phyloP scores from a whole-genome alignment of 2,113 vertebrate genomes.

The Hoplias malabaricus region DNA sequence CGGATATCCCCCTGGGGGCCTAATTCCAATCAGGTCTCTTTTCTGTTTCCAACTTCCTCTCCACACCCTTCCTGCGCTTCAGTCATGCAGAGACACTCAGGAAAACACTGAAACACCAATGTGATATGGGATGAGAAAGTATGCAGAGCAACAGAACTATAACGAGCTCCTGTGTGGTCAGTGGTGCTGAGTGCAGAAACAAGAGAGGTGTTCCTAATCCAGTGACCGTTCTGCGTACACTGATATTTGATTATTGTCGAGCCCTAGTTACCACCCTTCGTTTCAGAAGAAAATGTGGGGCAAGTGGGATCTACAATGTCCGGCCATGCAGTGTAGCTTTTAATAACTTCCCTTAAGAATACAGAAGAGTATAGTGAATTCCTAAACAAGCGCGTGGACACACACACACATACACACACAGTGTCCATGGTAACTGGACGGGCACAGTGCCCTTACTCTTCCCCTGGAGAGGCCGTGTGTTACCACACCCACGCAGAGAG shows the following conservation, averaged over 20 bases:
- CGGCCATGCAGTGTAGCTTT: no score
- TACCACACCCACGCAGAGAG: conserved; percentile 64
- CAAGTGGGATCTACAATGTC: no score
- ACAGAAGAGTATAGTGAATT: background rate
- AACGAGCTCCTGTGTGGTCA: no score
- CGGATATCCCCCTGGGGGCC: conserved; percentile 57
- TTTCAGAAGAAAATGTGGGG: no score
- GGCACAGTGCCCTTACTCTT: background rate
- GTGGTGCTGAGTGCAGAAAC: no score
- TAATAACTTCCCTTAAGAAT: background rate
- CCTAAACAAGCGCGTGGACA: background rate
- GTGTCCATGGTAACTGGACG: conserved; percentile 56
- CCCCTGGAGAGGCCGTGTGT: conserved; percentile 63
- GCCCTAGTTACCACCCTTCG: no score
- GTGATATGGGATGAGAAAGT: no score
- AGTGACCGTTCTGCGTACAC: no score
- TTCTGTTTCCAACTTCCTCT: conserved; percentile 48
- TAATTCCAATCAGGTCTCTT: conserved; percentile 57
- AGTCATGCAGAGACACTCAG: background rate
- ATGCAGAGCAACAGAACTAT: no score
- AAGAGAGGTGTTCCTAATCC: no score
- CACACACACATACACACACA: background rate
- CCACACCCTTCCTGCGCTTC: conserved; percentile 12
- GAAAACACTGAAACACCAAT: no score
- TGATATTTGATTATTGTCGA: no score